Percentiles rank a stretch among this genome's conserved stretches.
These are phyloP conservation scores for Amblyopsis hoosieri DNA, from an alignment of 2,797 vertebrate genomes.

Conservation along the genomic window DNA sequence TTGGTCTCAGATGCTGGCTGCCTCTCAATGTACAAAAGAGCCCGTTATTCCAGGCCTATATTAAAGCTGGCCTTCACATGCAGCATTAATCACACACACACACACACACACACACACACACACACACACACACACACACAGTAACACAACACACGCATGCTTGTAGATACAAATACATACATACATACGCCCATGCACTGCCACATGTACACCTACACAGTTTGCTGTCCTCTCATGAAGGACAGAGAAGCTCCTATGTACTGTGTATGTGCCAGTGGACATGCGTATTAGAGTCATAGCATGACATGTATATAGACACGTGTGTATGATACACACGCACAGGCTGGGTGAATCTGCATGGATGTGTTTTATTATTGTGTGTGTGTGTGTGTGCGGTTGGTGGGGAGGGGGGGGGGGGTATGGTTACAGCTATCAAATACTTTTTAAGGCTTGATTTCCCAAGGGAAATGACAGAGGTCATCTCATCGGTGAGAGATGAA, in stretches of 20 bases:
- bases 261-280: slow-evolving; percentile 36
- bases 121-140: slow-evolving; percentile 23
- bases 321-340: neutral
- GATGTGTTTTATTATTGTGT: slow-evolving; percentile 35
- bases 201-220: neutral
- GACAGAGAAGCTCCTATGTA: slow-evolving; percentile 12
- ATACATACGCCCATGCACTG: neutral
- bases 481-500: slow-evolving; percentile 93
- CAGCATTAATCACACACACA: slow-evolving; percentile 63
- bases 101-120: slow-evolving; percentile 31
- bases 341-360: slow-evolving; percentile 22
- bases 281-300: slow-evolving; percentile 19
- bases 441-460: slow-evolving; percentile 89
- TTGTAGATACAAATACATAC: too few relatives aligned
- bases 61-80: slow-evolving; percentile 78
- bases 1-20: slow-evolving; percentile 85
- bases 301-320: neutral
- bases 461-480: slow-evolving; percentile 89
- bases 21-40: slow-evolving; percentile 86
- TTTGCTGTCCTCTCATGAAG: neutral
- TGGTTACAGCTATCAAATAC: slow-evolving; percentile 79
- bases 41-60: slow-evolving; percentile 81
- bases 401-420: slow-evolving; percentile 18
- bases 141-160: neutral
- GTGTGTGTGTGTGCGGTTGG: slow-evolving; percentile 11